Percentiles rank a stretch among this genome's conserved stretches.
phyloP scores from a whole-genome alignment of 1,140 invertebrate genomes.

The Aphaenogaster floridana region DNA sequence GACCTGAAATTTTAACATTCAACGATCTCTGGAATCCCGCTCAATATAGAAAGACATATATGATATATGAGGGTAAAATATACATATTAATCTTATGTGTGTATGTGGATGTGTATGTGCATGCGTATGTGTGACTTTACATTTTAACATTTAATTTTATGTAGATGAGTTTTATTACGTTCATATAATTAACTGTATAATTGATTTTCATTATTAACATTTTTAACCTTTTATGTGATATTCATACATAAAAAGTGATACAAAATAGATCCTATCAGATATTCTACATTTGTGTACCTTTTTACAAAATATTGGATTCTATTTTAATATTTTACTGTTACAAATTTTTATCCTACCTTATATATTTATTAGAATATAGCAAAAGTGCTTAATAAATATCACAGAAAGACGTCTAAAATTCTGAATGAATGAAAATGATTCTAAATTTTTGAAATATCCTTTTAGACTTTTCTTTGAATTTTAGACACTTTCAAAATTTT shows the following conservation, averaged over 20 bases:
- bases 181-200: neutral
- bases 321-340: neutral
- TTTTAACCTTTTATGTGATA: neutral
- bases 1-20: neutral
- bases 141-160: neutral
- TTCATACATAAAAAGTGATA: neutral
- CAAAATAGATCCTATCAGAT: neutral
- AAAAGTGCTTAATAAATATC: neutral
- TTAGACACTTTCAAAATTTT: neutral
- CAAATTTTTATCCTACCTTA: neutral
- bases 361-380: neutral
- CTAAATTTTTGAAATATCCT: neutral
- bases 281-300: neutral
- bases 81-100: neutral
- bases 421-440: neutral
- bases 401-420: neutral
- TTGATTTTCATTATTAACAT: neutral
- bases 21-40: neutral
- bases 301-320: neutral
- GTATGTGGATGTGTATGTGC: neutral
- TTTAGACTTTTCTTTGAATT: neutral
- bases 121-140: neutral
- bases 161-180: neutral
- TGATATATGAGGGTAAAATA: neutral
- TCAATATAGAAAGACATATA: neutral